Base-by-base conservation (phyloP, 2,888 invertebrate species). In the Pharmacophagus antenor region DNA sequence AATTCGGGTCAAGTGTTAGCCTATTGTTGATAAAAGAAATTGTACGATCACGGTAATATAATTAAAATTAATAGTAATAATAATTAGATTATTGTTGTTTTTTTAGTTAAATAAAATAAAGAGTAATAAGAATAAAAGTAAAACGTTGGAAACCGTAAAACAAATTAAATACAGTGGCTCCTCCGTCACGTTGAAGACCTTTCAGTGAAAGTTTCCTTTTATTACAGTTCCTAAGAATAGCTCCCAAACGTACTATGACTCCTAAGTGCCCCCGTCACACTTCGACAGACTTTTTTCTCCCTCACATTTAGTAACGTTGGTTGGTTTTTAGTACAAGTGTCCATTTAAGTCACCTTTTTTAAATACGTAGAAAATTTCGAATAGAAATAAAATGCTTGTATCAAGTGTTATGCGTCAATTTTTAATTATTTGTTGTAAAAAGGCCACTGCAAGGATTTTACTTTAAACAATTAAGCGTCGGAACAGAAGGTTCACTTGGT, bases 101-200 rank as follows among this genome's bases (percentile, higher is more conserved):
- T 20, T 44, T 18, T n/a, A 18, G 2, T 44, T 44, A 17, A 44
- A 10, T 44, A 18, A 44, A 44, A 48, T 17, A 25, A 17, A 25
- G 42, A 58, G 41, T 58, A 41, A 20, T 46, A 53, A 52, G 47
- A 58, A 53, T 10, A 48, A 23, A 53, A 37, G 27, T 23, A 53
- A 44, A 48, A 31, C 22, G 37, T 31, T n/a, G 18, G 51, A 18
- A 50, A 57, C 21, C 44, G 51, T 58, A 52, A 58, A 58, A 31
- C 46, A 59, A 59, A 59, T 59, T 54, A 54, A 59, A 59, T 53
- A 49, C 58, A 54, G 49, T 54, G 54, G 42, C 58, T 49, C 42
- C 58, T 49, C 27, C 58, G 49, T 49, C 58, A 59, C 58, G 48
- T 59, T 54, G 53, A 53, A 54, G 54, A 59, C 58, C 54, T 59